Conservation (phyloP, 2,888 invertebrate genomes). For the Drosophila melanosoma region DNA sequence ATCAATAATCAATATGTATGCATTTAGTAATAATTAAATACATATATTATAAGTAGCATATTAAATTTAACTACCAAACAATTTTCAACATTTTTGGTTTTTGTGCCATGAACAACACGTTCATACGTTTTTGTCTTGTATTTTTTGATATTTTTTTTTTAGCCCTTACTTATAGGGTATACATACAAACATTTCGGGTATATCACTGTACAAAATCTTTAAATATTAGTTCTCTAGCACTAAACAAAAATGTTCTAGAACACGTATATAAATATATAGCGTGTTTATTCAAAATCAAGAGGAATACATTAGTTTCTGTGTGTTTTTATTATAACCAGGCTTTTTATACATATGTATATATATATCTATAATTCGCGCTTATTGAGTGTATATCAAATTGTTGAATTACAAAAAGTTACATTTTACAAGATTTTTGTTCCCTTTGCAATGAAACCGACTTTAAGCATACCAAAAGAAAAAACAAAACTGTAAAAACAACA, state of each 20-base stretch:
- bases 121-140: background rate
- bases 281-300: constrained; percentile 50
- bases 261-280: constrained; percentile 41
- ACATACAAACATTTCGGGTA: constrained; percentile 19
- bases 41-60: constrained; percentile 32
- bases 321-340: constrained; percentile 47
- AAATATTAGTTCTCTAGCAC: constrained; percentile 50
- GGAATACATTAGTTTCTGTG: constrained; percentile 43
- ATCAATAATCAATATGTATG: constrained; percentile 38
- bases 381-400: constrained; percentile 38
- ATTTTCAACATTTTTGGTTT: constrained; percentile 32
- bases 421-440: constrained; percentile 64
- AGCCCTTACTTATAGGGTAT: constrained; percentile 28
- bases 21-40: constrained; percentile 44
- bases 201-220: constrained; percentile 57
- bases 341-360: constrained; percentile 19
- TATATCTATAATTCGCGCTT: constrained; percentile 28
- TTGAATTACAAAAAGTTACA: constrained; percentile 29
- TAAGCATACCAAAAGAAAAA: constrained; percentile 30
- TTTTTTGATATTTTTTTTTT: background rate
- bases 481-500: background rate
- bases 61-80: constrained; percentile 50
- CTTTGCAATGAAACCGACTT: constrained; percentile 64
- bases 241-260: constrained; percentile 61
- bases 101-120: constrained; percentile 7